Conservation (phyloP, 1,140 invertebrate genomes). For the Neomicropteryx cornuta region DNA sequence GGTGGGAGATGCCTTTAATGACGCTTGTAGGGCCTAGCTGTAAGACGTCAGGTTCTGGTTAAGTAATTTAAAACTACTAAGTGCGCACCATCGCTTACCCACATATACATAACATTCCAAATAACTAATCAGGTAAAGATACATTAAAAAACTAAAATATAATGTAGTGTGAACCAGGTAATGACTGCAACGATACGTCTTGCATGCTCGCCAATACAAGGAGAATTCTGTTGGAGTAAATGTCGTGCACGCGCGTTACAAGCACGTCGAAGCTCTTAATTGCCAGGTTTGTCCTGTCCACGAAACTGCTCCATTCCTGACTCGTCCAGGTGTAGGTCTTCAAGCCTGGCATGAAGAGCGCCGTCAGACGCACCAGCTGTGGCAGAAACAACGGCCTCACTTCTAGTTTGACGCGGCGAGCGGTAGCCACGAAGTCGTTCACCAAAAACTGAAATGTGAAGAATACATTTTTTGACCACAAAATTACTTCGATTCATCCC, state of each 20-base stretch:
- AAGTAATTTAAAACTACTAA: no score
- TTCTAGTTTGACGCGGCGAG: conserved; percentile 68
- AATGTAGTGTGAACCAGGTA: conserved; percentile 39
- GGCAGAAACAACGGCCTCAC: conserved; percentile 77
- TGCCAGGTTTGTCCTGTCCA: conserved; percentile 51
- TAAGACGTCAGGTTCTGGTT: no score
- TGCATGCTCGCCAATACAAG: conserved; percentile 81
- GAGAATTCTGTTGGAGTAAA: conserved; percentile 85
- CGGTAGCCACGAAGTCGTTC: conserved; percentile 58
- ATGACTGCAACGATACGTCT: conserved; percentile 62
- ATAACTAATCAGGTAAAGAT: no score
- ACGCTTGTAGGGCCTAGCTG: no score
- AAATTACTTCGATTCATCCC: conserved; percentile 1
- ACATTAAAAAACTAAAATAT: not conserved
- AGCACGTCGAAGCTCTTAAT: conserved; percentile 76
- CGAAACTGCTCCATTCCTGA: conserved; percentile 62
- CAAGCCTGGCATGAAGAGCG: conserved; percentile 69
- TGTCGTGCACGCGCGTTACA: conserved; percentile 75
- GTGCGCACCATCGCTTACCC: no score
- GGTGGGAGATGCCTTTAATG: no score
- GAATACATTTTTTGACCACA: not conserved
- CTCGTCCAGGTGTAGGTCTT: conserved; percentile 71
- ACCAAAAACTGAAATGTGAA: conserved; percentile 50
- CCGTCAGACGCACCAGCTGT: conserved; percentile 71
- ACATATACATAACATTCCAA: no score